Percentiles rank a stretch among this genome's conserved stretches.
These are phyloP conservation scores for Catajapyx aquilonaris DNA, from an alignment of 1,140 invertebrate genomes.

Conservation along the genomic window DNA sequence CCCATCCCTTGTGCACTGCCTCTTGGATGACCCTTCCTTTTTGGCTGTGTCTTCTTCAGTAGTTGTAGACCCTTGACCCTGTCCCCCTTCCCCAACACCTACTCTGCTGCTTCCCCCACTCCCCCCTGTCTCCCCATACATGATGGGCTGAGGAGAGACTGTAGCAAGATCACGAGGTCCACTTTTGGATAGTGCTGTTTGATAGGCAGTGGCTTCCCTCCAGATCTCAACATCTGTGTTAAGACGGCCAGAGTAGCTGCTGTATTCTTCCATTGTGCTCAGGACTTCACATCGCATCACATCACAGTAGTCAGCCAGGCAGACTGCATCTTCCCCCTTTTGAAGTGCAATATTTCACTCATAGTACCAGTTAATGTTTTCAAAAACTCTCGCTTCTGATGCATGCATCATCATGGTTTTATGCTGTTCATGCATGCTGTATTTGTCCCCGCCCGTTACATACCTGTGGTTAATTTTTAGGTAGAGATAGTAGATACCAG, in stretches of 20 bases:
- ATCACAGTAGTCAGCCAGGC: conserved; percentile 82
- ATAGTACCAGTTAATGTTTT: no score
- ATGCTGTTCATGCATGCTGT: no score
- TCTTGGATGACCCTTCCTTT: not conserved
- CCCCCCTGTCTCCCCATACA: no score
- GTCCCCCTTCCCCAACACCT: no score
- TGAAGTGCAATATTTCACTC: no score
- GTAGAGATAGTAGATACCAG: no score
- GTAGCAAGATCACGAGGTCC: conserved; percentile 18
- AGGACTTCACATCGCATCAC: conserved; percentile 84
- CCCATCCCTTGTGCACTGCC: not conserved
- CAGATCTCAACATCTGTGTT: conserved; percentile 55
- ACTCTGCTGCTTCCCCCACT: no score
- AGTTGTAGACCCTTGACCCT: not conserved
- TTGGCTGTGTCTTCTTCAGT: not conserved
- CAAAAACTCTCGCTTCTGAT: no score
- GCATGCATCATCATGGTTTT: no score
- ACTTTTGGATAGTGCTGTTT: conserved; percentile 34
- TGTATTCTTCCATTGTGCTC: conserved; percentile 40
- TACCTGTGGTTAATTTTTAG: no score
- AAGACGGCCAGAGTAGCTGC: conserved; percentile 26
- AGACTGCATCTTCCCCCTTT: conserved; percentile 78
- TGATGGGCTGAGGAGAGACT: conserved; percentile 10
- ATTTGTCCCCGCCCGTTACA: no score
- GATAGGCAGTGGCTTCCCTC: conserved; percentile 39